phyloP scores from a whole-genome alignment of 2,888 invertebrate species.

The Andrena camellia region DNA sequence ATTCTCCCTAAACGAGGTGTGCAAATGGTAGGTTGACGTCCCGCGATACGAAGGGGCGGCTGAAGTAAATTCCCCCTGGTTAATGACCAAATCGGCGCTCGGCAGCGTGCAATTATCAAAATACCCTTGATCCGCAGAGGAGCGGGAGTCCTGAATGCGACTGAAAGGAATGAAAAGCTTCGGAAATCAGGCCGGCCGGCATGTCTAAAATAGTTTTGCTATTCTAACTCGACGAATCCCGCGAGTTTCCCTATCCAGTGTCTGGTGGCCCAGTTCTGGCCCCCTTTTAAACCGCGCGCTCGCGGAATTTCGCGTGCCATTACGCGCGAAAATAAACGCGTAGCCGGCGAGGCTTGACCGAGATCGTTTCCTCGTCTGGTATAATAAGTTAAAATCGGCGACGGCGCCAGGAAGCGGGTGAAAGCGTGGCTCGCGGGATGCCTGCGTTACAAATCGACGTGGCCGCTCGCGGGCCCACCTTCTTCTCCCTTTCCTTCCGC shows the following conservation, averaged over 20 bases:
- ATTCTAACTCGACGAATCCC: conserved; percentile 1
- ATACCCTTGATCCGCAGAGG: neutral
- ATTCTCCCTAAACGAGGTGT: conserved; percentile 53
- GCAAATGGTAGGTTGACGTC: conserved; percentile 49
- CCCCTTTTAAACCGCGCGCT: conserved; percentile 8
- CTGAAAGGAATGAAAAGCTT: neutral
- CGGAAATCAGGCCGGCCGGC: neutral
- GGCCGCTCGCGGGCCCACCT: conserved; percentile 56
- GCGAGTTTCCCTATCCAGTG: conserved; percentile 15
- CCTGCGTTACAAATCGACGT: conserved; percentile 59
- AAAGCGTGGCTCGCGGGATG: conserved; percentile 54
- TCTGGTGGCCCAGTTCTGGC: conserved; percentile 39
- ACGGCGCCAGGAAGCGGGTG: conserved; percentile 44
- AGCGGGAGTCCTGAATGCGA: neutral
- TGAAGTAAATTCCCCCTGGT: conserved; percentile 63
- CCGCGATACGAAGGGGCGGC: conserved; percentile 24
- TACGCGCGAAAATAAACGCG: conserved; percentile 25
- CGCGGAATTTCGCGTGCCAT: conserved; percentile 47
- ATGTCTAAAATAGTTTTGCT: conserved; percentile 2
- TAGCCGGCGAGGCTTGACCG: conserved; percentile 42
- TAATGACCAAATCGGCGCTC: conserved; percentile 53
- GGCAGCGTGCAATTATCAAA: neutral
- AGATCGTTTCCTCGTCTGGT: conserved; percentile 10
- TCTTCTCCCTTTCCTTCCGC: conserved; percentile 60
- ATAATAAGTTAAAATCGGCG: neutral